phyloP scores from a whole-genome alignment of 2,113 vertebrate species.

The Pluvialis apricaria region DNA sequence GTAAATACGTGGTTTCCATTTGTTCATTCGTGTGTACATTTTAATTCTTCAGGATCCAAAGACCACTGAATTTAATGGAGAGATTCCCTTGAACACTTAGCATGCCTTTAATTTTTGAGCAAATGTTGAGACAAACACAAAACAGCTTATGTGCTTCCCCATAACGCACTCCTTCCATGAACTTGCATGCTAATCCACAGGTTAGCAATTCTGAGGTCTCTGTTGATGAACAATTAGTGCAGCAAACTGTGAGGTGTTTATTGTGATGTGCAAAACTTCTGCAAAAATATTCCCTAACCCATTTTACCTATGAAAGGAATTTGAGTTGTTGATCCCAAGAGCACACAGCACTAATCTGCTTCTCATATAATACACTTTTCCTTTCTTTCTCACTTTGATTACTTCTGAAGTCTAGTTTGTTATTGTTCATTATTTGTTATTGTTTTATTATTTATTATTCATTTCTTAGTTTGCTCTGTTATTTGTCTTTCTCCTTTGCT shows the following conservation, averaged over 20 bases:
- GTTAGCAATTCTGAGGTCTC: background rate
- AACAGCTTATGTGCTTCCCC: background rate
- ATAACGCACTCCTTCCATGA: background rate
- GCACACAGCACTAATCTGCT: background rate
- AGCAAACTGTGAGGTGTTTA: background rate
- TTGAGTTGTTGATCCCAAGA: background rate
- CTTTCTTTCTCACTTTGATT: conserved; percentile 1
- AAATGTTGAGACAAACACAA: background rate
- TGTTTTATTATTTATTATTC: conserved; percentile 31
- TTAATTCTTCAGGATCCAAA: background rate
- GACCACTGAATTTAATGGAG: background rate
- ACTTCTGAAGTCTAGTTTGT: background rate
- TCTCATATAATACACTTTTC: background rate
- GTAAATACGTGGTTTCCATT: background rate
- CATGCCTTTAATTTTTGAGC: background rate
- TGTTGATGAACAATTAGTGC: background rate
- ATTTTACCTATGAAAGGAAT: background rate
- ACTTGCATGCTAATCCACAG: background rate
- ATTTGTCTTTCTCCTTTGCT: conserved; percentile 21
- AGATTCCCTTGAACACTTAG: background rate
- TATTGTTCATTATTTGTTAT: conserved; percentile 12
- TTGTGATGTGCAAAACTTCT: background rate
- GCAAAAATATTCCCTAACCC: background rate
- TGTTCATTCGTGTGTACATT: background rate
- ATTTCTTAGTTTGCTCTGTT: conserved; percentile 38